These are phyloP conservation scores for Calonectris borealis DNA, from an alignment of 2,113 vertebrate species.

Conservation along the genomic window DNA sequence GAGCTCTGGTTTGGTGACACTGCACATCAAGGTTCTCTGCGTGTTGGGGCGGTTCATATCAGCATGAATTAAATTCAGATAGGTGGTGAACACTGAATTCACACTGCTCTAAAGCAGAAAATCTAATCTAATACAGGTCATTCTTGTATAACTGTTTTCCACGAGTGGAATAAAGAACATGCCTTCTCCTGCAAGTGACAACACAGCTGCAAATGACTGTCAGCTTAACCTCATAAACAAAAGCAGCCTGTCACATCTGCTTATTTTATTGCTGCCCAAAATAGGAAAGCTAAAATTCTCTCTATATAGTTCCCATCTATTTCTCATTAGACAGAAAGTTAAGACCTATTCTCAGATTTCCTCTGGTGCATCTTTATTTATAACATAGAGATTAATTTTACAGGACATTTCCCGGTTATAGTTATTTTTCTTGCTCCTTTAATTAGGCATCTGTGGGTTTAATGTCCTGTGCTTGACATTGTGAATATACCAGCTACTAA, in stretches of 20 bases:
- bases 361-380: background rate
- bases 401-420: background rate
- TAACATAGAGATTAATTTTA: slow-evolving; percentile 36
- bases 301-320: background rate
- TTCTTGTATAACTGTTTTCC: background rate
- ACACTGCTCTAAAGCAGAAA: background rate
- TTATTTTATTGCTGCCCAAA: background rate
- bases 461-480: background rate
- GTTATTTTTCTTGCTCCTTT: slow-evolving; percentile 40
- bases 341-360: slow-evolving; percentile 20
- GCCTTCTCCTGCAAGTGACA: background rate
- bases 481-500: background rate
- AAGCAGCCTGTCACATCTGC: background rate
- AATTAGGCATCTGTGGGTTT: slow-evolving; percentile 18
- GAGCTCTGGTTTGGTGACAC: background rate
- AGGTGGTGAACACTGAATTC: background rate
- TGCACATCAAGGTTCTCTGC: background rate
- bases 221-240: slow-evolving; percentile 30
- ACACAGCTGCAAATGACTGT: slow-evolving; percentile 7
- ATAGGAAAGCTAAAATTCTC: slow-evolving; percentile 10
- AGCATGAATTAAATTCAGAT: background rate
- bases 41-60: background rate
- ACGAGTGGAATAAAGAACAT: background rate
- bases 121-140: background rate
- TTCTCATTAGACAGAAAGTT: slow-evolving; percentile 19